Base-by-base conservation (phyloP, 2,113 vertebrate genomes). In the Toxotes chatareus region DNA sequence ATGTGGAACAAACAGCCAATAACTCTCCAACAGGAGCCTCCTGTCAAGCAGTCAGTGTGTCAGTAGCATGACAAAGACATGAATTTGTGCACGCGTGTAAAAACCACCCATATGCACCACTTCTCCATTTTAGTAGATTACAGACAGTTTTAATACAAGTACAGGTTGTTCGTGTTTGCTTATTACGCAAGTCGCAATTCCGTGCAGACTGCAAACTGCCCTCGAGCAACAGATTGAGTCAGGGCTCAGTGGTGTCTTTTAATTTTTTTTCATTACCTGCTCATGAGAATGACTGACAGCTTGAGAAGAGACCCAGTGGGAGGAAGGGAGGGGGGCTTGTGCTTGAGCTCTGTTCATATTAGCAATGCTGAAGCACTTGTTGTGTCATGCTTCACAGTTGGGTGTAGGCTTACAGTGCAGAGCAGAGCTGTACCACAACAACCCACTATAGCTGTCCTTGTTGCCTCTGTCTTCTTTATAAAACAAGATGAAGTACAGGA, bases 381-480 rank as follows among this genome's bases (percentile, higher is more conserved):
- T 89, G 80, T 82, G 71, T 88, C 79, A 85, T 79, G 67, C 76
- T 73, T 85, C 59, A n/a, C 59, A 67, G 51, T 34, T 32, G 66
- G 78, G 66, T 86, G 72, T 74, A 49, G 27, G 53, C 66, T 76
- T 32, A 63, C 31, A 60, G 36, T 31, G 53, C 61, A 47, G 68
- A 74, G 66, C 14, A 32, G 42, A 75, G 60, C 38, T 34, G 8
- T 13, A 80, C 73, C 62, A 66, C 55, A 66, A 63, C 65, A 59
- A 46, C 40, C 66, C 14, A 40, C 14, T 31, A 42, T 40, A 51
- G 53, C 32, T 42, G 23, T 56, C 55, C 47, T 60, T 6, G 27
- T 23, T 1, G 17, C 38, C 10, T 73, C 31, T 56, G 27, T 57
- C 16, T 23, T 57, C 40, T 80, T 73, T 27, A 68, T 17, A 70